Conservation (phyloP, 2,113 vertebrate species). For the Heloderma charlesbogerti region DNA sequence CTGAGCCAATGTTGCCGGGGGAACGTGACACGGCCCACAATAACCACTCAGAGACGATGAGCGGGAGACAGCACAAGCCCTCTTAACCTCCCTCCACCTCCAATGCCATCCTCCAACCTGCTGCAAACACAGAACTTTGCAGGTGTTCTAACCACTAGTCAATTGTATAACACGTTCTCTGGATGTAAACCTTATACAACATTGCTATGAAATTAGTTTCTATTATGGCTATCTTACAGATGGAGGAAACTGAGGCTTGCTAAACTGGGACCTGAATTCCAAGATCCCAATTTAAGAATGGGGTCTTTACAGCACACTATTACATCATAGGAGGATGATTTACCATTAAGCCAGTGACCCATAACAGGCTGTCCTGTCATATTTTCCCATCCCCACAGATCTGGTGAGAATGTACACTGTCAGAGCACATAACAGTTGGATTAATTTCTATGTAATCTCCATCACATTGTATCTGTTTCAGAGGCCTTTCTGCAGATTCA, state of each 20-base stretch:
- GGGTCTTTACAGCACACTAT: not conserved
- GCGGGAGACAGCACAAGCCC: not conserved
- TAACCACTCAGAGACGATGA: not conserved
- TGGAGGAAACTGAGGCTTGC: not conserved
- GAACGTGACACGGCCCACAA: constrained; percentile 5
- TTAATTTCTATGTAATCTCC: not conserved
- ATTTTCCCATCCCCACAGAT: not conserved
- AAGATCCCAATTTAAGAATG: not conserved
- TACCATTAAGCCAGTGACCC: too few relatives aligned
- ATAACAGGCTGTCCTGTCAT: too few relatives aligned
- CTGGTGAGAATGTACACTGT: not conserved
- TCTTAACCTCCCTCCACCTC: not conserved
- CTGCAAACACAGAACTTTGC: not conserved
- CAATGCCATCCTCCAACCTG: not conserved
- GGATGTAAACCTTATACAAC: not conserved
- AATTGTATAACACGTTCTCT: not conserved
- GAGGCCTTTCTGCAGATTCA: not conserved
- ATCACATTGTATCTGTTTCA: not conserved
- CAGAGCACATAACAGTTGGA: not conserved
- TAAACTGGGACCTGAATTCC: not conserved
- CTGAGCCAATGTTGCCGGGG: constrained; percentile 42
- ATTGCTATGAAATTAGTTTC: not conserved
- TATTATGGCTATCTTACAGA: too few relatives aligned
- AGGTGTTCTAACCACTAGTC: constrained; percentile 3
- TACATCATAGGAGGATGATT: not conserved